Base-by-base conservation (phyloP, 1,140 invertebrate genomes). In the Leptopilina boulardi region DNA sequence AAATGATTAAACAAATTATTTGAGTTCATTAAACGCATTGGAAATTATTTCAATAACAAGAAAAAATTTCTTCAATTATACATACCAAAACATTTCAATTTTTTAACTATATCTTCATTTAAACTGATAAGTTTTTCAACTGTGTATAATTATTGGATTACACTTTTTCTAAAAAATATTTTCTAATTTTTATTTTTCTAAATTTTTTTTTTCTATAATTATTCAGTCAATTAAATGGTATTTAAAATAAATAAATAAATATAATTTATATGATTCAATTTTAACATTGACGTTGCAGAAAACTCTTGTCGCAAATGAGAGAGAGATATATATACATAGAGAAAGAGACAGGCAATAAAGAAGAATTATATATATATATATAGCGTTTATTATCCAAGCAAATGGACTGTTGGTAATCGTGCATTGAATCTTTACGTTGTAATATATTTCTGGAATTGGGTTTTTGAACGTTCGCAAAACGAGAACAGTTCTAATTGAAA, bases 371-470 rank as follows among this genome's bases (percentile, higher is more conserved):
- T n/a, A n/a, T n/a, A n/a, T n/a, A n/a, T n/a, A n/a, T n/a, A n/a
- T 30, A 30, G 59, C 30, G 26, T 15, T 66, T 66, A 66, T 66
- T 66, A 38, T 38, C 34, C 3, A 13, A 34, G 4, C 59, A 13
- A n/a, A 34, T 30, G 59, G 59, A 30, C 23, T 30, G 13, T 34
- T 26, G 21, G 59, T 66, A 30, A 66, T 66, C 59, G 59, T 66
- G 59, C 26, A 66, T 66, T 26, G 59, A 66, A 66, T 66, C 59
- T 66, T 66, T 66, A 66, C 56, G 56, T 38, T 66, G 23, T 66
- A 30, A 66, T 66, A 66, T 66, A 66, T 66, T 66, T 66, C 56
- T 66, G 56, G 56, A 66, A 66, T 66, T 66, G 56, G 21, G 21
- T 23, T 66, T 66, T 66, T 66, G 21, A 38, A 59, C 10, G 23